Conservation (phyloP, 2,113 vertebrate genomes). For the Oryzias melastigma region DNA sequence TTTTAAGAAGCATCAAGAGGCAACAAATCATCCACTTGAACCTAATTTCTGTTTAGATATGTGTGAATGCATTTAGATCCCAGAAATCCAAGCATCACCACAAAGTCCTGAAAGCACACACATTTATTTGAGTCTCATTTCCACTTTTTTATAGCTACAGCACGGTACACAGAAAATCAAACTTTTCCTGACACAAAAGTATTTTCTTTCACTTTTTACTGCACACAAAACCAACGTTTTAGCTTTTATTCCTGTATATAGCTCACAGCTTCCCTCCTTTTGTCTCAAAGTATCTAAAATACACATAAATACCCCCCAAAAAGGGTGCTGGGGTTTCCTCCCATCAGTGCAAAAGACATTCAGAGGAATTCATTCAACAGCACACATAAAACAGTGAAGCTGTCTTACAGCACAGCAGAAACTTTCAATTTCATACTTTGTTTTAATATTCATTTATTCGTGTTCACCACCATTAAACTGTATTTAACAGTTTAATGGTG, state of each 20-base stretch:
- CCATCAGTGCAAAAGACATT: conserved; percentile 59
- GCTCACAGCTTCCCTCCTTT: conserved; percentile 3
- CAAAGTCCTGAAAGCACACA: conserved; percentile 11
- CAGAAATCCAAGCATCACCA: not conserved
- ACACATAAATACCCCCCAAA: conserved; percentile 46
- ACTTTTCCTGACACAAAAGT: conserved; percentile 24
- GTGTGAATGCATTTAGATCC: not conserved
- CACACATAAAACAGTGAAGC: conserved; percentile 28
- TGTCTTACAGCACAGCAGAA: conserved; percentile 28
- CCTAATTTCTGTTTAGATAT: not conserved
- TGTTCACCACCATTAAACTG: no score
- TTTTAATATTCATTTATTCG: not conserved
- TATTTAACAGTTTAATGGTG: no score
- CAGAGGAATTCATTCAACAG: conserved; percentile 37
- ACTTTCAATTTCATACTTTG: conserved; percentile 12
- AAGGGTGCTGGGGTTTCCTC: conserved; percentile 15
- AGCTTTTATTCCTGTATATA: conserved; percentile 9
- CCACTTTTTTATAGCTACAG: conserved; percentile 41
- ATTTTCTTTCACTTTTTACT: not conserved
- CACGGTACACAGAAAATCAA: conserved; percentile 21
- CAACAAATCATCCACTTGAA: not conserved
- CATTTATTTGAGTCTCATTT: conserved; percentile 68
- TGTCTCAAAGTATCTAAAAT: conserved; percentile 27
- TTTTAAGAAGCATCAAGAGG: no score
- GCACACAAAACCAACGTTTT: conserved; percentile 28